Base-by-base conservation (phyloP, 2,888 invertebrate species). In the Nysson spinosus region DNA sequence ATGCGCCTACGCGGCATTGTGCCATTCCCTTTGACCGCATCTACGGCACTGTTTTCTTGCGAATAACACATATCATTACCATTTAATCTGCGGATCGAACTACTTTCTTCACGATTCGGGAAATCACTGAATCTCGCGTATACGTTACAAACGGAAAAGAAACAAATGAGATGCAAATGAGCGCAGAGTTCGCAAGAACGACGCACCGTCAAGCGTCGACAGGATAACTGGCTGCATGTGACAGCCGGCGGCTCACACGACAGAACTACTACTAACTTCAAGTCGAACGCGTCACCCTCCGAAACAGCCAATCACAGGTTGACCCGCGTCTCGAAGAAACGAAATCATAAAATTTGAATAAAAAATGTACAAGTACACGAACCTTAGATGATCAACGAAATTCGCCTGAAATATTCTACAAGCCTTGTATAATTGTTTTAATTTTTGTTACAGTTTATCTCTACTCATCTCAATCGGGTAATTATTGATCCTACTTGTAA, bases 201-300 rank as follows among this genome's bases (percentile, higher is more conserved):
- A 68, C 47, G 43, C 63, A 50, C 68, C 63, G 69, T 14, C 58
- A 46, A 58, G 52, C 69, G 72, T 69, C 69, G 67, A 70, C 67
- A 67, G 56, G 66, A 75, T 47, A 65, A 76, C 80, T 79, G 75
- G 68, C 68, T 71, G 72, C 76, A 77, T 79, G 80, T 79, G 80
- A 78, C 75, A 79, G 69, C 77, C 78, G 80, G 77, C 68, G 42
- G 64, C 58, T 50, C 30, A 34, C 54, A 65, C 39, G 46, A 39
- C 39, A 42, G 28, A 30, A 39, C 50, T 14, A 34, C 12, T 7
- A 32, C 67, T 54, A 50, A n/a, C 11, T 66, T 73, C 69, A 57
- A 35, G 20, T 7, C 26, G 20, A 52, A 58, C 39, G 43, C 57
- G 51, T 24, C 50, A 42, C n/a, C 35, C 32, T 11, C 7, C 11